Conservation (phyloP, 2,888 invertebrate species). For the Eupithecia pulchellata region DNA sequence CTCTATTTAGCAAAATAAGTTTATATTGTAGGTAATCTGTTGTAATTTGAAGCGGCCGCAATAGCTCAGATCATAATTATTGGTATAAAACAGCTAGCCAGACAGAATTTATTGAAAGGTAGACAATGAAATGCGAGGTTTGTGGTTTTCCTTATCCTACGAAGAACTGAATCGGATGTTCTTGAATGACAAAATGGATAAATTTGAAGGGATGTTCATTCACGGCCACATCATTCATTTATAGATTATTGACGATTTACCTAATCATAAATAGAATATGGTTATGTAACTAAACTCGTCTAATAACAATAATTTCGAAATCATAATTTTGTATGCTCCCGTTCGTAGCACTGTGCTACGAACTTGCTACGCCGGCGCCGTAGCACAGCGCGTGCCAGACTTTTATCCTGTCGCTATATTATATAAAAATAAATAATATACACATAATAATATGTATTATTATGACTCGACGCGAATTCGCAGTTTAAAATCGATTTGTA, state of each 20-base stretch:
- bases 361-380: conserved; percentile 57
- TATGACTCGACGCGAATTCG: neutral
- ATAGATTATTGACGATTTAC: neutral
- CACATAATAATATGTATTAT: neutral
- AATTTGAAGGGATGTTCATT: neutral
- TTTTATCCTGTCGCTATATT: conserved; percentile 8
- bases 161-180: neutral
- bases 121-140: neutral
- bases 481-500: neutral
- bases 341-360: conserved; percentile 47
- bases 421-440: neutral
- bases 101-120: conserved; percentile 19
- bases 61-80: conserved; percentile 31
- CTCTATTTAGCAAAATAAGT: conserved; percentile 50
- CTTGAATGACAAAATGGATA: neutral
- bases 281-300: neutral
- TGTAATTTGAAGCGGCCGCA: conserved; percentile 58
- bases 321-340: conserved; percentile 16
- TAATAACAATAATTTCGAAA: neutral
- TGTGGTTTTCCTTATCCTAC: conserved; percentile 21
- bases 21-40: conserved; percentile 26
- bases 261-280: neutral
- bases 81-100: conserved; percentile 21
- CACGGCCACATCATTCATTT: neutral
- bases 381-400: conserved; percentile 41